phyloP scores from a whole-genome alignment of 2,113 vertebrate species.

The Blennius ocellaris region DNA sequence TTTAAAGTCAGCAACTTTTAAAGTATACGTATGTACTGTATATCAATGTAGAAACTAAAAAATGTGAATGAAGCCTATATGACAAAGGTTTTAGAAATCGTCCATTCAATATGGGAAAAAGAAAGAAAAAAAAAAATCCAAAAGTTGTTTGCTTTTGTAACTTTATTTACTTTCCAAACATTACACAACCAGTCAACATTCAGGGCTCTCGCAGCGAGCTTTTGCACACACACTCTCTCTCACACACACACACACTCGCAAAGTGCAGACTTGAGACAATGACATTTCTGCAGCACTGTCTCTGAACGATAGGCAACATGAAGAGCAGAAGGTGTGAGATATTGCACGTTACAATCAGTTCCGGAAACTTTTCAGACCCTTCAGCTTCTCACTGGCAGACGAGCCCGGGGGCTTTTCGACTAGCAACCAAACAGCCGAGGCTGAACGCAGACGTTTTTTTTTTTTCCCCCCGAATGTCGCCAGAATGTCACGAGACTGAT shows the following conservation, averaged over 20 bases:
- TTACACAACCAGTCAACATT: conserved; percentile 47
- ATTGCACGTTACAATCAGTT: conserved; percentile 72
- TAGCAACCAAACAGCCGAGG: not conserved
- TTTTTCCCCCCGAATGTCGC: too few relatives aligned
- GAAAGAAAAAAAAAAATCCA: too few relatives aligned
- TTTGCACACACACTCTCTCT: conserved; percentile 1
- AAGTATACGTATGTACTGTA: too few relatives aligned
- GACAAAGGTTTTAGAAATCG: too few relatives aligned
- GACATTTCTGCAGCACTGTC: conserved; percentile 60
- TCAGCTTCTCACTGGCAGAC: conserved; percentile 39
- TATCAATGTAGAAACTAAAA: too few relatives aligned
- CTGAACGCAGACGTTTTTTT: too few relatives aligned
- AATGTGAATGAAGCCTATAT: too few relatives aligned
- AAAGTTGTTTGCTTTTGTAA: too few relatives aligned
- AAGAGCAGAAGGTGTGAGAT: conserved; percentile 66
- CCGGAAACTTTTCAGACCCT: conserved; percentile 49
- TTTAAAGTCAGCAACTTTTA: too few relatives aligned
- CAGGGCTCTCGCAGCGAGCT: not conserved
- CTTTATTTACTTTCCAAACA: conserved; percentile 64
- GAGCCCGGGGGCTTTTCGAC: not conserved
- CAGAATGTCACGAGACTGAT: conserved; percentile 32
- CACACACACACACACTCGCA: conserved; percentile 31
- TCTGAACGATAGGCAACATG: conserved; percentile 64
- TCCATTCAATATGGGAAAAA: too few relatives aligned
- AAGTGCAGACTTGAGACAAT: conserved; percentile 73